Base-by-base conservation (phyloP, 2,888 invertebrate species). In the Stomorhina lunata region DNA sequence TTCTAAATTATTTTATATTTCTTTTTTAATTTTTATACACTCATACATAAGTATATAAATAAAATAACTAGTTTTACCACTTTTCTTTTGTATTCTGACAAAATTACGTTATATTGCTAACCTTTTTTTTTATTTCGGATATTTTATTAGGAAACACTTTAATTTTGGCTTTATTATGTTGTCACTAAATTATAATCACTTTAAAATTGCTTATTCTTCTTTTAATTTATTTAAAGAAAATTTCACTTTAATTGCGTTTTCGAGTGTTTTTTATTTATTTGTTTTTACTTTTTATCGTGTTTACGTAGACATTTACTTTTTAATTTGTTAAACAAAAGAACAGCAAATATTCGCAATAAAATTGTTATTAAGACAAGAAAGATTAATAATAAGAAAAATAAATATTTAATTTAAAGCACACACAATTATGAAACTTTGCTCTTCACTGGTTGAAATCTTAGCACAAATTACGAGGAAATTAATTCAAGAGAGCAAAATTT, bases 1-100 rank as follows among this genome's bases (percentile, higher is more conserved):
- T 71, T 43, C 17, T 55, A 50, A 61, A 7, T 57, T 45, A 17
- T 17, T 29, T 65, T 71, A 55, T 37, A 69, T 32, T 69, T 57
- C 1, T 17, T 57, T 57, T 43, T 71, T 20, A 10, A 9, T 27
- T 29, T 57, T 27, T 29, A n/a, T n/a, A n/a, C n/a, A n/a, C n/a
- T n/a, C 27, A 12, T 57, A 53, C 3, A 45, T 15, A 27, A 27
- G 20, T 43, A 32, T 59, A 71, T 37, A 43, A 73, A 63, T 57
- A 40, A 78, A 75, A 50, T 75, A 79, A 82, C 82, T 71, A 71
- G 82, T 82, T 82, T 72, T 40, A 66, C 82, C 69, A 82, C 82
- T 82, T 82, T 82, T 68, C 5, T 43, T 29, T 32, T 22, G 45
- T 43, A 66, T 71, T 72, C 66, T 69, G 48, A 34, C 22, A 63